Conservation (phyloP, 2,113 vertebrate species). For the Calcarius ornatus region DNA sequence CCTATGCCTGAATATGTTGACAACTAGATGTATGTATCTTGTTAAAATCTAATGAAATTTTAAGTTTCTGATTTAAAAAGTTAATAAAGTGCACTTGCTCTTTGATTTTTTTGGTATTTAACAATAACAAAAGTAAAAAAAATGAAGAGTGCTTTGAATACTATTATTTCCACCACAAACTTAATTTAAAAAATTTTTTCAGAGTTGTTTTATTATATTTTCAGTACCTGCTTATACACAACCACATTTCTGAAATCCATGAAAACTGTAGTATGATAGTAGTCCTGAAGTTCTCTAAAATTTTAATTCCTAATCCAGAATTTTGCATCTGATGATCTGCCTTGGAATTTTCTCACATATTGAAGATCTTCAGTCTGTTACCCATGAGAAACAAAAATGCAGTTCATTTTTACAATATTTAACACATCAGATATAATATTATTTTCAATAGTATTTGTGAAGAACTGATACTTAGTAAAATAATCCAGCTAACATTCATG, state of each 20-base stretch:
- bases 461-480: not conserved
- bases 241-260: not conserved
- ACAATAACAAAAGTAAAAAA: not conserved
- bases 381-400: not conserved
- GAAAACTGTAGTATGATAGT: not conserved
- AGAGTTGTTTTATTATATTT: not conserved
- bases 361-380: not conserved
- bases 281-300: accelerated
- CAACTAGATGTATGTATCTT: not conserved
- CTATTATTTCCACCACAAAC: not conserved
- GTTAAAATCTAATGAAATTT: not conserved
- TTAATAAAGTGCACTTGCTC: not conserved
- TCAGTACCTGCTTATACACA: not conserved
- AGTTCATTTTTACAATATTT: not conserved
- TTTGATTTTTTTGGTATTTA: not conserved
- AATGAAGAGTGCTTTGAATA: not conserved
- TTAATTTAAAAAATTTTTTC: not conserved
- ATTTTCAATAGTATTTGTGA: not conserved
- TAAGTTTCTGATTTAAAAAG: not conserved
- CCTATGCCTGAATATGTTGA: not conserved
- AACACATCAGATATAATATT: not conserved
- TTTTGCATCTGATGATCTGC: not conserved
- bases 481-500: not conserved
- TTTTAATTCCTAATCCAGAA: not conserved
- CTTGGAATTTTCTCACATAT: not conserved